These are phyloP conservation scores for Trematocara macrostoma DNA, from an alignment of 2,113 vertebrate species.

Conservation along the genomic window DNA sequence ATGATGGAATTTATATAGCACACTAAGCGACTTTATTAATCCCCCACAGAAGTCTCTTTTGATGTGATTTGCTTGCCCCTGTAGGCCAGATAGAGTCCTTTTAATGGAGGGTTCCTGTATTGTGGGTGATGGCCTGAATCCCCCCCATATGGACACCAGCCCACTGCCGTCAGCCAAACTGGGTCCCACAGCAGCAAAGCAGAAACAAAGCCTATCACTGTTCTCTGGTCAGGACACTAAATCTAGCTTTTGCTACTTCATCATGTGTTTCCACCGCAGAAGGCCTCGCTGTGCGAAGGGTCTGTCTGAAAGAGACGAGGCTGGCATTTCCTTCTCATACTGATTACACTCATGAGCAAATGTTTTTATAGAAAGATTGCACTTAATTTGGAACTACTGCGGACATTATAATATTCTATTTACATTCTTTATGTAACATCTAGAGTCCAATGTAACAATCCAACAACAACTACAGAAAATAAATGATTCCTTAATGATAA, in stretches of 20 bases:
- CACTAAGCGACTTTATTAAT: neutral
- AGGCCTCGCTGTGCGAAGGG: constrained; percentile 6
- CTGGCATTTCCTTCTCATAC: neutral
- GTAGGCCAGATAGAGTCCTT: neutral
- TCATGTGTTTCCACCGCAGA: constrained; percentile 39
- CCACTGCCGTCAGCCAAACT: constrained; percentile 40
- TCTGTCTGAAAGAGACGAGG: neutral
- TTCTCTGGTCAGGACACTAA: constrained; percentile 38
- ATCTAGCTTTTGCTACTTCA: constrained; percentile 6
- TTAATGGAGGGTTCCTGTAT: constrained; percentile 26
- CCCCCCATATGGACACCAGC: constrained; percentile 30
- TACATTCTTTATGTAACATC: neutral
- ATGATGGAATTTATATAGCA: neutral
- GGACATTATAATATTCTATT: neutral
- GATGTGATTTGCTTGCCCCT: constrained; percentile 19
- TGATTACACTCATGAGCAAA: neutral
- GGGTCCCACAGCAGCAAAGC: constrained; percentile 41
- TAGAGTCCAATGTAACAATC: neutral
- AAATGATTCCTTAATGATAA: neutral
- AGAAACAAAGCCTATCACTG: constrained; percentile 54
- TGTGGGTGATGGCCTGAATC: constrained; percentile 41
- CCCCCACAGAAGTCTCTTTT: neutral
- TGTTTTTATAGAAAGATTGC: neutral
- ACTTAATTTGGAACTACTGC: neutral
- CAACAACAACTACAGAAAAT: neutral